Percentiles rank a stretch among this genome's conserved stretches.
phyloP scores from a whole-genome alignment of 2,888 invertebrate genomes.

The Entomobrya proxima region DNA sequence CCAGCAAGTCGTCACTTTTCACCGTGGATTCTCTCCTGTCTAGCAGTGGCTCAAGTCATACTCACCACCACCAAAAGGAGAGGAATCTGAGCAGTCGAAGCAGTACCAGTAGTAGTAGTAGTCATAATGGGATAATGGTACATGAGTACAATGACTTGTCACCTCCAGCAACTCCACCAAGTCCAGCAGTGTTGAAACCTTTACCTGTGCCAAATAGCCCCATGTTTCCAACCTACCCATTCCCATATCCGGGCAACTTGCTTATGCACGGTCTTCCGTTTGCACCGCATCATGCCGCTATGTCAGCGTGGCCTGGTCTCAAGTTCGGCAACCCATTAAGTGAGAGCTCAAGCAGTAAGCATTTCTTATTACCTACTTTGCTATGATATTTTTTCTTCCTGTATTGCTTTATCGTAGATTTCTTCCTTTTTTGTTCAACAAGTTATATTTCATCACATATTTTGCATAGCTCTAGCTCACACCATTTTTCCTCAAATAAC shows the following conservation, averaged over 20 bases:
- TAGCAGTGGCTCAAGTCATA: slow-evolving; percentile 43
- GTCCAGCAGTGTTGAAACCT: slow-evolving; percentile 75
- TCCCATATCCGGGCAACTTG: slow-evolving; percentile 75
- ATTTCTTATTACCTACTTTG: background rate
- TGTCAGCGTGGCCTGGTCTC: slow-evolving; percentile 73
- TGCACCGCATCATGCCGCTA: slow-evolving; percentile 72
- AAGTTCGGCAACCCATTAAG: slow-evolving; percentile 72
- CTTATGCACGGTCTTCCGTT: slow-evolving; percentile 75
- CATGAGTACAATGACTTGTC: slow-evolving; percentile 75
- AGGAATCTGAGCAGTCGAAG: slow-evolving; percentile 48
- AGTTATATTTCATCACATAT: background rate
- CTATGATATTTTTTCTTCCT: slow-evolving; percentile 8
- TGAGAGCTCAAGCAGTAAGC: slow-evolving; percentile 73
- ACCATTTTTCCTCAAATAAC: background rate
- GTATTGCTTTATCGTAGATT: background rate
- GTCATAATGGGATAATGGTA: slow-evolving; percentile 63
- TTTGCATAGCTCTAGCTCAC: no score
- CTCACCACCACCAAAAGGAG: slow-evolving; percentile 38
- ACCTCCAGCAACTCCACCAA: slow-evolving; percentile 75
- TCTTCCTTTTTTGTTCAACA: slow-evolving; percentile 34
- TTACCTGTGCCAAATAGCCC: slow-evolving; percentile 75
- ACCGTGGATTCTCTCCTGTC: slow-evolving; percentile 75
- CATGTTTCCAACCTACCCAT: slow-evolving; percentile 74
- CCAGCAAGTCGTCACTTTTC: slow-evolving; percentile 74
- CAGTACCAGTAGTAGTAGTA: slow-evolving; percentile 47